Evolutionary conservation across 1,140 invertebrate species (phyloP), one percentile per base, ranked within the genome.

Genomic region (Sinonovacula constricta): DNA sequence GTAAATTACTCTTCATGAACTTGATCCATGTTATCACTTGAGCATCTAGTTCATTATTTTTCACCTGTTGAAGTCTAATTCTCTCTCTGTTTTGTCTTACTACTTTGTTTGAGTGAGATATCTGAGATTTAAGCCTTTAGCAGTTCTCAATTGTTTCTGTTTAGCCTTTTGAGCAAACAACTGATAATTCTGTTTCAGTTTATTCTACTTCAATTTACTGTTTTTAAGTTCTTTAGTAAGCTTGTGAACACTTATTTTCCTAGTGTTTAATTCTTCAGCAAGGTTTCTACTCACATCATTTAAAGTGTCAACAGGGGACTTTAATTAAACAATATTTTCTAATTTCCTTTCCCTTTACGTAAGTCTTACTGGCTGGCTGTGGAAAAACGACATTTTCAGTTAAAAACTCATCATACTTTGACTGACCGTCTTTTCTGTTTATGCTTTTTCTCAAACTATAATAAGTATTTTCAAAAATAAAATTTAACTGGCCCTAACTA

Each of bases 391-490:
- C 5, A 33, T 62, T 33, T 62, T 15, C 4, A 14, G 18, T 12
- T 1, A 62, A 22, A 62, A 62, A 62, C 7, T 2, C 22, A 34
- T 62, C 59, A 34, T 34, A 14, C 36, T 3, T 18, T 62, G 33
- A 30, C 33, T 18, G 4, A 22, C 59, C 59, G 36, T 33, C 59
- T 18, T 7, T 62, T 62, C 36, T 62, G 3, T 18, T 28, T 3
- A 62, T 22, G 36, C 36, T 62, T 62, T 33, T 62, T 62, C 59
- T 62, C n/a, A 62, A 62, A 33, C 22, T 33, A 34, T 62, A 18
- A 33, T 62, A 62, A 34, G 26, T 33, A 7, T 33, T 22, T 22
- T 62, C 59, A 7, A 62, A 3, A 62, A 33, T 5, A n/a, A n/a
- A n/a, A n/a, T n/a, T n/a, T n/a, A n/a, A n/a, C n/a, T n/a, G n/a